These are phyloP conservation scores for Spodoptera frugiperda DNA, from an alignment of 1,140 invertebrate genomes.

Conservation along the genomic window DNA sequence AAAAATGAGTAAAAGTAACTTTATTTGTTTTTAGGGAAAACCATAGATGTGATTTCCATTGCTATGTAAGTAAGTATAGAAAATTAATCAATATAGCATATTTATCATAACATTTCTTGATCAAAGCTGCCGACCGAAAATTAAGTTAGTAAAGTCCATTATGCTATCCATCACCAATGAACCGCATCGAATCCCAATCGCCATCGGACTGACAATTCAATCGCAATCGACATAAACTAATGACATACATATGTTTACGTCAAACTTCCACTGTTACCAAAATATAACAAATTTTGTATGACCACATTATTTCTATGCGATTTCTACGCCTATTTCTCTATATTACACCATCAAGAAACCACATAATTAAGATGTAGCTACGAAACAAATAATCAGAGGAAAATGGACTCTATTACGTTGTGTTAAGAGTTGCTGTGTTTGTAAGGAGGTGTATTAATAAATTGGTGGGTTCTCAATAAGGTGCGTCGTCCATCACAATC, in stretches of 20 bases:
- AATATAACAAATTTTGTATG: slow-evolving; percentile 28
- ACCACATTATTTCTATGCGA: slow-evolving; percentile 30
- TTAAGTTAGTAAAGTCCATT: not conserved
- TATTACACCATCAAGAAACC: slow-evolving; percentile 23
- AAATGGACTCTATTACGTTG: not conserved
- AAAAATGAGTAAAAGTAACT: no score
- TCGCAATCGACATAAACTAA: slow-evolving; percentile 30
- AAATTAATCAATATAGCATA: no score
- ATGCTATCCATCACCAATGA: not conserved
- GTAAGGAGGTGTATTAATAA: slow-evolving; percentile 3
- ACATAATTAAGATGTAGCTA: not conserved
- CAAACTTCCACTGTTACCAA: slow-evolving; percentile 15
- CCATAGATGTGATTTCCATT: no score
- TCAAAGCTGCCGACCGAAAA: not conserved
- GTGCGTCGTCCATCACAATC: slow-evolving; percentile 70
- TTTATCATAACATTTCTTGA: no score
- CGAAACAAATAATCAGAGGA: not conserved
- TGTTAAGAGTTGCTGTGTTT: not conserved
- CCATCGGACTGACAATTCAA: not conserved
- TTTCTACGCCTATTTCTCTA: slow-evolving; percentile 51
- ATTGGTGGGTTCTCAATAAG: slow-evolving; percentile 56
- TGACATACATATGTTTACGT: slow-evolving; percentile 27
- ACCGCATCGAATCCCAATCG: not conserved
- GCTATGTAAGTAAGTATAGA: no score
- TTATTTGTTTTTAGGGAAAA: no score